These are phyloP conservation scores for Drosophila azteca DNA, from an alignment of 1,140 invertebrate species.

Conservation along the genomic window DNA sequence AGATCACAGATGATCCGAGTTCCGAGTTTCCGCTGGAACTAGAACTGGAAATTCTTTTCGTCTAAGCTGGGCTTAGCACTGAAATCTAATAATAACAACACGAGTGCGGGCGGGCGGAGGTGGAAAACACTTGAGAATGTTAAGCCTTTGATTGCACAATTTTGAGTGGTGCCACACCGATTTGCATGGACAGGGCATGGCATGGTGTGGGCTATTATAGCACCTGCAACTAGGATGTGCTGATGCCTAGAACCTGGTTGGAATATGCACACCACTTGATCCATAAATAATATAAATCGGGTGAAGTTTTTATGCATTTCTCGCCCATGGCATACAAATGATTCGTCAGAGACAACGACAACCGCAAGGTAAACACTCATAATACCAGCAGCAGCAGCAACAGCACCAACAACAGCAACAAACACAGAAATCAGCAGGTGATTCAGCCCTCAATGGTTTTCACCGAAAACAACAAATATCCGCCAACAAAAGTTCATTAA, in stretches of 20 bases:
- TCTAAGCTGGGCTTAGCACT: constrained; percentile 27
- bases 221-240: constrained; percentile 52
- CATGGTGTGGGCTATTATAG: constrained; percentile 9
- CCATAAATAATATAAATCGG: constrained; percentile 65
- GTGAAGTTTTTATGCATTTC: constrained; percentile 48
- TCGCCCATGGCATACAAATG: constrained; percentile 71
- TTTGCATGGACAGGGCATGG: constrained; percentile 39
- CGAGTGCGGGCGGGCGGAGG: constrained; percentile 21
- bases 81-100: constrained; percentile 30
- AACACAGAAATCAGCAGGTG: constrained; percentile 45
- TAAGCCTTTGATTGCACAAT: constrained; percentile 58
- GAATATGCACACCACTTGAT: constrained; percentile 36
- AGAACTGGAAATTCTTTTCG: constrained; percentile 36
- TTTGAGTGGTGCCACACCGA: constrained; percentile 20
- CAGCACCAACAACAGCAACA: constrained; percentile 23
- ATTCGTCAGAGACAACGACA: constrained; percentile 19
- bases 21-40: constrained; percentile 15
- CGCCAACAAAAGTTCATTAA: constrained; percentile 68
- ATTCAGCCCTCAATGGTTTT: constrained; percentile 67
- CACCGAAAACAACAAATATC: constrained; percentile 60
- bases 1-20: constrained; percentile 28
- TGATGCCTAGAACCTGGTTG: constrained; percentile 41
- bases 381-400: constrained; percentile 26
- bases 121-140: constrained; percentile 36
- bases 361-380: constrained; percentile 62